A percentile compares a stretch with the other conserved stretches of the same genome.
phyloP scores from a whole-genome alignment of 1,140 invertebrate species.

The Heliconius congener region DNA sequence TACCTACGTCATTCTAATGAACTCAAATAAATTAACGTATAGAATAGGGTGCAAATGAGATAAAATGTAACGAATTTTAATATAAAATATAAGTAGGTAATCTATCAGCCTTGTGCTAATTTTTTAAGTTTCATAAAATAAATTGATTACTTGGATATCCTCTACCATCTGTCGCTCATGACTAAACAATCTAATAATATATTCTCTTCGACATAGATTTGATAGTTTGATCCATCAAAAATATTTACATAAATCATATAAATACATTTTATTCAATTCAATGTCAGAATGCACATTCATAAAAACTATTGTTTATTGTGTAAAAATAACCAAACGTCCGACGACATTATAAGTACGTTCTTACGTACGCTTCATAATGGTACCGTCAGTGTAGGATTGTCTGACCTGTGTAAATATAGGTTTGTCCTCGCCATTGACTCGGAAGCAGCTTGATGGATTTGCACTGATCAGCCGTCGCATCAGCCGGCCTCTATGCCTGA shows the following conservation, averaged over 20 bases:
- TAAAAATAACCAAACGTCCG: conserved; percentile 9
- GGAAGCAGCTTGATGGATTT: conserved; percentile 70
- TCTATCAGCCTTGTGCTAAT: conserved; percentile 58
- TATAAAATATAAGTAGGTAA: background rate
- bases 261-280: no score
- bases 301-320: no score
- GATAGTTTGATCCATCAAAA: conserved; percentile 17
- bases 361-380: background rate
- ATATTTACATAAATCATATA: conserved; percentile 1
- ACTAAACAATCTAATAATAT: conserved; percentile 46
- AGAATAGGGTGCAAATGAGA: background rate
- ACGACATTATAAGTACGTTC: conserved; percentile 18
- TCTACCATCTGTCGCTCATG: conserved; percentile 52
- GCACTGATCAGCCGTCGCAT: conserved; percentile 63
- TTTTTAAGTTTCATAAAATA: conserved; percentile 51
- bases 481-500: conserved; percentile 58
- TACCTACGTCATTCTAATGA: no score
- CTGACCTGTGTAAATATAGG: conserved; percentile 66
- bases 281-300: no score
- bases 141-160: conserved; percentile 55
- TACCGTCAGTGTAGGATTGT: conserved; percentile 15
- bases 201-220: background rate
- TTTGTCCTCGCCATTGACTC: conserved; percentile 77
- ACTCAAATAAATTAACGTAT: background rate
- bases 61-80: background rate